Percentiles rank a stretch among this genome's conserved stretches.
Conservation (phyloP, 2,113 vertebrate species). For the Psophia crepitans region DNA sequence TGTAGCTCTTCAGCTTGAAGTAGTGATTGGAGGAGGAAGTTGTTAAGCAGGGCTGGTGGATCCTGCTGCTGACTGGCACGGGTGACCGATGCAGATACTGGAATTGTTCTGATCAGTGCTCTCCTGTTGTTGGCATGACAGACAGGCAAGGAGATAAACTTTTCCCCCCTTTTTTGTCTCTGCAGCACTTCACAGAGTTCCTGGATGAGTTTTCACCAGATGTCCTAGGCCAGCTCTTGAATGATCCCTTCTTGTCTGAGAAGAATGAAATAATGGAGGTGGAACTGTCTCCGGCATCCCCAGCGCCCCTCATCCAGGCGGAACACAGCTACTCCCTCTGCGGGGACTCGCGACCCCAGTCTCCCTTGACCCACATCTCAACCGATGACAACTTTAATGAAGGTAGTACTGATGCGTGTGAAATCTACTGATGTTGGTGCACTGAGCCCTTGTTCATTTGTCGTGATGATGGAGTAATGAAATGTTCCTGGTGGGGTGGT, state of each 20-base stretch:
- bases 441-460: not conserved
- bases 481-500: not conserved
- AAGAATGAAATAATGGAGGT: conserved; percentile 85
- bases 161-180: not conserved
- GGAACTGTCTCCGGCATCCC: conserved; percentile 82
- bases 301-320: conserved; percentile 91
- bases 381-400: conserved; percentile 84
- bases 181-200: conserved; percentile 93
- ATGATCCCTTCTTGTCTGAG: conserved; percentile 94
- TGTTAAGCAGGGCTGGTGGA: not conserved
- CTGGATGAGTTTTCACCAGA: conserved; percentile 96
- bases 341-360: conserved; percentile 91
- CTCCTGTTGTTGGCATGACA: not conserved
- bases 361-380: conserved; percentile 87
- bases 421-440: too few species aligned
- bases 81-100: not conserved
- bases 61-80: conserved; percentile 10
- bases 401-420: conserved; percentile 69
- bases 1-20: not conserved
- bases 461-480: not conserved
- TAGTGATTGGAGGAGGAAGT: not conserved
- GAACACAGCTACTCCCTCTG: conserved; percentile 98
- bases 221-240: conserved; percentile 94
- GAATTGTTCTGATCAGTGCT: not conserved
- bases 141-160: not conserved